phyloP scores from a whole-genome alignment of 2,797 vertebrate genomes.

The Pantherophis vulpinus region DNA sequence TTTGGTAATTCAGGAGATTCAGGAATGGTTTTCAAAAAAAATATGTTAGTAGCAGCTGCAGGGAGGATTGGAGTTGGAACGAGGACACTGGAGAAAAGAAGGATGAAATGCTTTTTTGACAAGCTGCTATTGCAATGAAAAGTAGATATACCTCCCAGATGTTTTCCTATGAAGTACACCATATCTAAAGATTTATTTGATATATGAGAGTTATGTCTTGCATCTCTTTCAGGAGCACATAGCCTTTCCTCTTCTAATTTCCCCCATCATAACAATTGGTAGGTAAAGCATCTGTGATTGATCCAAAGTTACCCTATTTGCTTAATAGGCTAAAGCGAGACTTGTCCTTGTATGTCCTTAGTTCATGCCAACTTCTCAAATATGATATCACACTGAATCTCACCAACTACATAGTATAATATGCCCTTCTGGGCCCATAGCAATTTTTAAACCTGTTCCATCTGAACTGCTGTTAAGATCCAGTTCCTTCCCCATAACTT shows the following conservation, averaged over 20 bases:
- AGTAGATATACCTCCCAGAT: neutral
- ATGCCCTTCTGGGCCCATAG: neutral
- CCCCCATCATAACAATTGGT: neutral
- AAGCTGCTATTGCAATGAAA: neutral
- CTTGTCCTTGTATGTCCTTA: neutral
- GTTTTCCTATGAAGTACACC: neutral
- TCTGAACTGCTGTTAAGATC: too few relatives aligned
- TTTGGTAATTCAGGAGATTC: neutral
- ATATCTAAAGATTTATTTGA: neutral
- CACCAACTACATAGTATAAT: neutral
- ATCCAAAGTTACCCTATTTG: neutral
- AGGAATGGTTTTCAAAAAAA: neutral
- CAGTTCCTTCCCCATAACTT: neutral
- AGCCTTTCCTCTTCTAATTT: neutral
- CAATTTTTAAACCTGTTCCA: neutral
- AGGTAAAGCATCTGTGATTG: neutral
- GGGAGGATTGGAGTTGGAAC: neutral
- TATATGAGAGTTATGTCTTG: neutral
- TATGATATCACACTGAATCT: neutral
- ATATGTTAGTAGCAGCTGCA: neutral
- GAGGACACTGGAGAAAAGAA: neutral
- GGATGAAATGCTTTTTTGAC: neutral
- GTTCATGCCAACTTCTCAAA: neutral
- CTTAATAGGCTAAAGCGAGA: neutral
- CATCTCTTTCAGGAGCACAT: neutral